Base-by-base conservation (phyloP, 2,888 invertebrate species). In the Himalopsyche anomala region DNA sequence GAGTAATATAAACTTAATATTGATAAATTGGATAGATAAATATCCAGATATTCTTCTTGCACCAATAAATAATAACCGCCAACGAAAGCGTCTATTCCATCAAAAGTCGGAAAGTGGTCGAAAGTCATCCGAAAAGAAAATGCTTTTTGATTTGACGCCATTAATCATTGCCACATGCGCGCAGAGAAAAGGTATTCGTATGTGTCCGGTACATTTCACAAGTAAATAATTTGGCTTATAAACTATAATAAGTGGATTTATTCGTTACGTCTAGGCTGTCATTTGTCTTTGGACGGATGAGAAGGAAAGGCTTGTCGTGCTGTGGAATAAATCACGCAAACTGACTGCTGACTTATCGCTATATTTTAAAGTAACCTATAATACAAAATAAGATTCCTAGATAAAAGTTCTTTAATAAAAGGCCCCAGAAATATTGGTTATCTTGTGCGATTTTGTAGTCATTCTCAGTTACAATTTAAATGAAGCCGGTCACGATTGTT, bases 231-330 rank as follows among this genome's bases (percentile, higher is more conserved):
- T 86, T 87, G 86, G 86, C 86, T 87, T 87, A 86, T 87, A 86
- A 87, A 87, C 87, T 87, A 86, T 92, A 93, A 93, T 93, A 92
- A 92, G 92, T 89, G 90, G 92, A 92, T 92, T 91, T 92, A 93
- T 92, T 92, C 90, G 88, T 89, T 89, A 89, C 90, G 90, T 90
- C 90, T 91, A 90, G 91, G 91, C 45, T 89, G 90, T 89, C 92
- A 92, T 92, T 92, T 92, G 92, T 92, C 88, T 87, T 40, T 55
- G 62, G 85, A 40, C 69, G 84, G 82, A 42, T 56, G 81, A 81
- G 69, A 54, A 42, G 81, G 81, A 55, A 62, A 40, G 80, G 85
- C 82, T 81, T 62, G 62, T 62, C 62, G 19, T 62, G 19, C 62
- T 19, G 19, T 62, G 4, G 62, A 5, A 62, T 62, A 28, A 19